These are phyloP conservation scores for Penaeus vannamei DNA, from an alignment of 1,140 invertebrate species.

Conservation along the genomic window DNA sequence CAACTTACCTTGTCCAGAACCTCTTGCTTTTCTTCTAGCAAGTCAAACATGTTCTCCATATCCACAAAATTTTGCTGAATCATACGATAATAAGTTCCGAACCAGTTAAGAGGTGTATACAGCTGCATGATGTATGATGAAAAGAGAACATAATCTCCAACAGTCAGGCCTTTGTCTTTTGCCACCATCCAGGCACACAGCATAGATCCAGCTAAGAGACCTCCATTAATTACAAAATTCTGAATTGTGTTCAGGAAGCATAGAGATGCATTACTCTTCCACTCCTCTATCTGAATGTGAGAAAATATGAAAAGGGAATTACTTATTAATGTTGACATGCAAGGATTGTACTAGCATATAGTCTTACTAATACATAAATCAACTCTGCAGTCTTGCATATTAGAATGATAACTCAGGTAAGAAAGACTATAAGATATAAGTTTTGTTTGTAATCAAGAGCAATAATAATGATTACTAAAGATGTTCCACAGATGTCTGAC, in stretches of 20 bases:
- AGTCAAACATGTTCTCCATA: constrained; percentile 99
- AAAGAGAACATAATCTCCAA: constrained; percentile 96
- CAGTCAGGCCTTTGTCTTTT: constrained; percentile 79
- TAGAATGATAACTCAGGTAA: background rate
- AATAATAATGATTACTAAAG: too few relatives aligned
- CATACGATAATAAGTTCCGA: constrained; percentile 97
- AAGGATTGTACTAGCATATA: background rate
- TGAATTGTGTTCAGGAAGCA: constrained; percentile 92
- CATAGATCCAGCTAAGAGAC: constrained; percentile 88
- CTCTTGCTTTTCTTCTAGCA: constrained; percentile 89
- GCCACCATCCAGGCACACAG: constrained; percentile 89
- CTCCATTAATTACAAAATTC: constrained; percentile 90
- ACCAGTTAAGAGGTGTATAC: constrained; percentile 97
- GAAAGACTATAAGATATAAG: background rate
- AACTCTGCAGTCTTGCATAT: background rate
- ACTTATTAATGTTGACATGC: constrained; percentile 12
- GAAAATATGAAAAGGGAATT: constrained; percentile 60
- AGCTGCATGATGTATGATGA: constrained; percentile 95
- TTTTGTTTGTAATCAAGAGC: background rate
- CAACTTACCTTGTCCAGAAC: constrained; percentile 72
- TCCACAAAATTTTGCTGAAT: constrained; percentile 98
- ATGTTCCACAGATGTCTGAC: too few relatives aligned
- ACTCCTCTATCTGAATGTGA: constrained; percentile 84
- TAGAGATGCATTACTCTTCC: constrained; percentile 85
- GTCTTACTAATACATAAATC: constrained; percentile 40